These are phyloP conservation scores for Labroides dimidiatus DNA, from an alignment of 2,797 vertebrate genomes.

Conservation along the genomic window DNA sequence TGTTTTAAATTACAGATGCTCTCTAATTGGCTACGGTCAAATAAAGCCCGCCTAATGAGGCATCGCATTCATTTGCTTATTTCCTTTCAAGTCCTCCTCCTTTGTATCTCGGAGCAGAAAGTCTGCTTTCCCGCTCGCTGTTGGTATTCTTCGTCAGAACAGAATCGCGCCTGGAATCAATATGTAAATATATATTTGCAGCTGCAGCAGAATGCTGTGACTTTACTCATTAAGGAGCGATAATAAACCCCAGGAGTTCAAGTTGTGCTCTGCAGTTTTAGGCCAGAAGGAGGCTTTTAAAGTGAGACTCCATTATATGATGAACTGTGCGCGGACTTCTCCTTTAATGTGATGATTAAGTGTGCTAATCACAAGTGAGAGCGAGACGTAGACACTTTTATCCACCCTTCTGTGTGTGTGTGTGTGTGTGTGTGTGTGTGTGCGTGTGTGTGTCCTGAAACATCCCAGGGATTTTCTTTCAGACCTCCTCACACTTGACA, in stretches of 20 bases:
- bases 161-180: slow-evolving; percentile 61
- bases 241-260: slow-evolving; percentile 24
- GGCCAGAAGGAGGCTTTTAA: slow-evolving; percentile 10
- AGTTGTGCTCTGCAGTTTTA: background rate
- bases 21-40: slow-evolving; percentile 83
- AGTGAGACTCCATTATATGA: slow-evolving; percentile 59
- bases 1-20: slow-evolving; percentile 82
- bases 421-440: slow-evolving; percentile 63
- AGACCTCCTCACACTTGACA: slow-evolving; percentile 84
- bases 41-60: slow-evolving; percentile 83
- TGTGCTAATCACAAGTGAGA: slow-evolving; percentile 74
- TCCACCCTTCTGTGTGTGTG: slow-evolving; percentile 42
- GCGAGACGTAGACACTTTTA: slow-evolving; percentile 61
- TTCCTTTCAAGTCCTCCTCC: slow-evolving; percentile 79
- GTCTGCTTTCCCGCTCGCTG: slow-evolving; percentile 57
- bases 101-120: slow-evolving; percentile 77
- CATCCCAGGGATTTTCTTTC: slow-evolving; percentile 83
- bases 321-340: slow-evolving; percentile 63
- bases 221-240: slow-evolving; percentile 55
- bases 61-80: slow-evolving; percentile 79
- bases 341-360: slow-evolving; percentile 78
- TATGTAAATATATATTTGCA: slow-evolving; percentile 58
- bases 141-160: slow-evolving; percentile 67
- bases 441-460: slow-evolving; percentile 72
- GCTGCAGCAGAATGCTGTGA: slow-evolving; percentile 29